Evolutionary conservation across 1,140 invertebrate species (phyloP).

Genomic region (Drosophila mauritiana): DNA sequence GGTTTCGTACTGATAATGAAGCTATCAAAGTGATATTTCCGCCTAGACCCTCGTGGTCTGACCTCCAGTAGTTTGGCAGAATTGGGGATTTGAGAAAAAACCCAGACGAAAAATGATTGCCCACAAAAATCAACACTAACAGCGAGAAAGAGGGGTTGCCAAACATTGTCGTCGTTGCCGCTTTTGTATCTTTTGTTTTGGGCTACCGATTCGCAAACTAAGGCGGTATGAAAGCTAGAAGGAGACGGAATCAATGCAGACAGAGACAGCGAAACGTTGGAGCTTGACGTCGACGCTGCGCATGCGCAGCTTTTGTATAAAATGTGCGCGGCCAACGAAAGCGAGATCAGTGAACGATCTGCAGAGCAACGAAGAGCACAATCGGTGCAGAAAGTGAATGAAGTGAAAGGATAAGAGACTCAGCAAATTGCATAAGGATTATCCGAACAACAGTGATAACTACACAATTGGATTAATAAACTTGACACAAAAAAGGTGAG

Average conservation of each 20-base stretch:
- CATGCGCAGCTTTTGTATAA: slow-evolving; percentile 77
- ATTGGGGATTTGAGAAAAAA: slow-evolving; percentile 41
- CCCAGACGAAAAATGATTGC: slow-evolving; percentile 39
- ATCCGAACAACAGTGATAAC: slow-evolving; percentile 28
- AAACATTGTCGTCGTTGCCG: slow-evolving; percentile 43
- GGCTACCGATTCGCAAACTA: slow-evolving; percentile 64
- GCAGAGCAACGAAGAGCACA: slow-evolving; percentile 62
- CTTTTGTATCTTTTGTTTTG: slow-evolving; percentile 69
- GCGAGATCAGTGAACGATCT: slow-evolving; percentile 79
- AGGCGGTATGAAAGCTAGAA: slow-evolving; percentile 7
- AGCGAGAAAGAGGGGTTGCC: slow-evolving; percentile 45
- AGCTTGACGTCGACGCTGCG: slow-evolving; percentile 49
- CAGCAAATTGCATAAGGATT: slow-evolving; percentile 68
- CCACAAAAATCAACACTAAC: slow-evolving; percentile 29
- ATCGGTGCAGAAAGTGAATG: slow-evolving; percentile 47
- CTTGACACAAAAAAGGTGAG: slow-evolving; percentile 55
- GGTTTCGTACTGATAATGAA: not conserved
- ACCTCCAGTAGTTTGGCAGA: slow-evolving; percentile 64
- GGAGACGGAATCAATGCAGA: not conserved
- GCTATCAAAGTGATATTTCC: slow-evolving; percentile 43
- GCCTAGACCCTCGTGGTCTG: slow-evolving; percentile 26
- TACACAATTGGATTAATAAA: slow-evolving; percentile 56
- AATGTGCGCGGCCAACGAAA: slow-evolving; percentile 65
- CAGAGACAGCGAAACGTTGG: slow-evolving; percentile 24
- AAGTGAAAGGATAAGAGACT: slow-evolving; percentile 70